These are phyloP conservation scores for Coelopa pilipes DNA, from an alignment of 2,888 invertebrate species.

Conservation along the genomic window DNA sequence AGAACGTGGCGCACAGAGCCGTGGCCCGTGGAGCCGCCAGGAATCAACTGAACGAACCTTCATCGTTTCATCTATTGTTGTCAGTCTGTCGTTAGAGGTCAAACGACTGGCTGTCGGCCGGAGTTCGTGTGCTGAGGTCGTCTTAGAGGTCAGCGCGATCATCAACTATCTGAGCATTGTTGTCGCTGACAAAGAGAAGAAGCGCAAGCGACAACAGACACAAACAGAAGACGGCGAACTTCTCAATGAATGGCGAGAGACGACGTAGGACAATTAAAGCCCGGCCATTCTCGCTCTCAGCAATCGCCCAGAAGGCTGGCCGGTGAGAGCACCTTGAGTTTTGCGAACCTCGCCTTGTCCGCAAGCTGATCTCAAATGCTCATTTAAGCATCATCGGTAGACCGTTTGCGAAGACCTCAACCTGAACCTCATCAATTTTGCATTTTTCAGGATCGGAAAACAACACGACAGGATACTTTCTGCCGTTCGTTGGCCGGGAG, in stretches of 20 bases:
- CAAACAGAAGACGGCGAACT: no score
- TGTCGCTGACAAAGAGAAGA: conserved; percentile 33
- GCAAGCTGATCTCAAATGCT: conserved; percentile 28
- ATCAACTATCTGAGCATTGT: conserved; percentile 41
- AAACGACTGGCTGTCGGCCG: conserved; percentile 38
- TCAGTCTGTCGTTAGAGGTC: conserved; percentile 52
- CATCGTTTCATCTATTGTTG: conserved; percentile 55
- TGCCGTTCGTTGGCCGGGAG: no score
- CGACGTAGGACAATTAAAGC: neutral
- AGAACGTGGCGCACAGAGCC: neutral
- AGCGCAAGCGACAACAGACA: conserved; percentile 2
- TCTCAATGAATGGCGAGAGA: neutral
- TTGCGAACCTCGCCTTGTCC: neutral
- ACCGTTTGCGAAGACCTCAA: conserved; percentile 8
- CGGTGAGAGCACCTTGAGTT: neutral
- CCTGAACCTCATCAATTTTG: conserved; percentile 23
- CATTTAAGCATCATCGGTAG: conserved; percentile 12
- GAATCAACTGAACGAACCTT: conserved; percentile 50
- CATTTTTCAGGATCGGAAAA: conserved; percentile 11
- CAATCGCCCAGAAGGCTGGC: neutral
- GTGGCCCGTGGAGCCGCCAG: neutral
- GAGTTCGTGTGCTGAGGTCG: conserved; percentile 41
- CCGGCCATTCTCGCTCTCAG: neutral
- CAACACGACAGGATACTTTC: conserved; percentile 16
- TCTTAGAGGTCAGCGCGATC: conserved; percentile 46